Percentiles rank a stretch among this genome's conserved stretches.
These are phyloP conservation scores for Cyrtorhinus lividipennis DNA, from an alignment of 1,140 invertebrate genomes.

Conservation along the genomic window DNA sequence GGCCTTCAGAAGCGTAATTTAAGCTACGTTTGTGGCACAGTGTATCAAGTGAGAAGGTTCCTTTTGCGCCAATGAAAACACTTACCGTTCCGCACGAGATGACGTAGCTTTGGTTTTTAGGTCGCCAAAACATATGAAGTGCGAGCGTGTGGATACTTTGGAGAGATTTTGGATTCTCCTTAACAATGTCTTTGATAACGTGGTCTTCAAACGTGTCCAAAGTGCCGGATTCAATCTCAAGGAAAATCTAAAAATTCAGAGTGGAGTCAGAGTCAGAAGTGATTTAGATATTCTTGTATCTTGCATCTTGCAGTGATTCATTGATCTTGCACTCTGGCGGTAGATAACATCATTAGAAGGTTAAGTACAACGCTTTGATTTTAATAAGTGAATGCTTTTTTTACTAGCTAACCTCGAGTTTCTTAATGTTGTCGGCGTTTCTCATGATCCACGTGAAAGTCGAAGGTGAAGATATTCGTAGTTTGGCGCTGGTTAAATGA, in stretches of 20 bases:
- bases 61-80: no score
- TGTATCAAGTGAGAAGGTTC: no score
- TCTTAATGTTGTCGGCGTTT: constrained; percentile 13
- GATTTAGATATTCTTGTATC: no score
- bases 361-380: no score
- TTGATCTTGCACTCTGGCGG: neutral
- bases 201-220: constrained; percentile 12
- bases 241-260: constrained; percentile 8
- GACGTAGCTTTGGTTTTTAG: neutral
- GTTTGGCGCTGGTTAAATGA: constrained; percentile 9
- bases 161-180: constrained; percentile 18
- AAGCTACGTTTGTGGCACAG: no score
- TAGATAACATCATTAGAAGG: neutral
- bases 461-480: constrained; percentile 7
- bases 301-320: no score
- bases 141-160: constrained; percentile 6
- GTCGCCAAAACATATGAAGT: constrained; percentile 14
- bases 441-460: constrained; percentile 19
- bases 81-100: constrained; percentile 15
- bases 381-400: no score
- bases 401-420: constrained; percentile 18
- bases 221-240: neutral
- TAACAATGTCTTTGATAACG: constrained; percentile 12
- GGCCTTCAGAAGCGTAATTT: no score
- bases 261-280: no score